Conservation (phyloP, 2,888 invertebrate genomes). For the Drosophila hamatofila region DNA sequence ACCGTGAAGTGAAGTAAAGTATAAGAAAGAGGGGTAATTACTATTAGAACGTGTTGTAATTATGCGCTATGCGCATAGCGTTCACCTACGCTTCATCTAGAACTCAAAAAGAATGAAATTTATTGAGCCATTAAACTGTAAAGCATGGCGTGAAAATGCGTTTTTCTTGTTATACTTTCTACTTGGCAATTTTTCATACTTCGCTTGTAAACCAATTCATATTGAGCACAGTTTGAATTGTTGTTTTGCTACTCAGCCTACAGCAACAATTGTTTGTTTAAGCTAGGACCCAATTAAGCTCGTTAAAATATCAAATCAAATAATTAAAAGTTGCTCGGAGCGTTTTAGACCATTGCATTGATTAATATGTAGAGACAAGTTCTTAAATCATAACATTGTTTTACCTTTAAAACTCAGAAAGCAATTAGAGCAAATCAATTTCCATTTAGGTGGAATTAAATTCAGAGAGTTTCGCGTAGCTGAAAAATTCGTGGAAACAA, state of each 20-base stretch:
- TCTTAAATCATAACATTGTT: not conserved
- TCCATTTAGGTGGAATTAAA: not conserved
- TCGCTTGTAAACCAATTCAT: not conserved
- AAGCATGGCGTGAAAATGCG: slow-evolving; percentile 39
- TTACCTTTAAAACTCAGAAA: too few species aligned
- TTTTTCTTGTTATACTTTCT: slow-evolving; percentile 15
- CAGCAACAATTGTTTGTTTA: not conserved
- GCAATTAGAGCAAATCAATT: not conserved
- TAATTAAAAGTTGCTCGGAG: not conserved
- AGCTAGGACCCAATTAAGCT: not conserved
- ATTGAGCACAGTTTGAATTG: not conserved
- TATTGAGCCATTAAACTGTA: slow-evolving; percentile 21
- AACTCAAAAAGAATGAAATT: slow-evolving; percentile 14
- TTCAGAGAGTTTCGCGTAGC: not conserved
- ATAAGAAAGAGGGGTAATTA: slow-evolving; percentile 7
- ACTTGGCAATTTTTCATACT: slow-evolving; percentile 19
- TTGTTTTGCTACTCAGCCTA: not conserved
- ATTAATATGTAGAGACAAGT: not conserved
- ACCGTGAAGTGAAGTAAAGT: slow-evolving; percentile 13
- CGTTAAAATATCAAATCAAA: not conserved
- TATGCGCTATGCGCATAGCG: slow-evolving; percentile 16
- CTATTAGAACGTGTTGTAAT: slow-evolving; percentile 29
- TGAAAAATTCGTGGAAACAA: not conserved
- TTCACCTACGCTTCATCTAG: not conserved
- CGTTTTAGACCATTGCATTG: not conserved